These are phyloP conservation scores for Ariopsis seemanni DNA, from an alignment of 2,113 vertebrate species.

Conservation along the genomic window DNA sequence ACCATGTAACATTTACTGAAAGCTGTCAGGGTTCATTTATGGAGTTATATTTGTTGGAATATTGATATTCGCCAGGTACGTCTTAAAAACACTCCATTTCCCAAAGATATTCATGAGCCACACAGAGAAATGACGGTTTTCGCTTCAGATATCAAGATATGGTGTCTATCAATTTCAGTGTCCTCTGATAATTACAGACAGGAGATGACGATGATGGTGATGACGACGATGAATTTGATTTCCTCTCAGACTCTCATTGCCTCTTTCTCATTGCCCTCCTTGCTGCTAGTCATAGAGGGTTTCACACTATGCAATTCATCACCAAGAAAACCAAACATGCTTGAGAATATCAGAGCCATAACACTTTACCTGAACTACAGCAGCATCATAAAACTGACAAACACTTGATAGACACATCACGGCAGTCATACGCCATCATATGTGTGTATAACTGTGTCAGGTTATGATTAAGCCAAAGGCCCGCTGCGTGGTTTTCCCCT, in stretches of 20 bases:
- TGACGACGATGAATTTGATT: neutral
- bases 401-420: neutral
- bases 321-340: neutral
- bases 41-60: slow-evolving; percentile 20
- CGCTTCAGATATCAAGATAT: slow-evolving; percentile 1
- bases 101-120: neutral
- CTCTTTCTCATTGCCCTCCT: neutral
- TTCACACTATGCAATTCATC: neutral
- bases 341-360: neutral
- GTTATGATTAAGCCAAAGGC: neutral
- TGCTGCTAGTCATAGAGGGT: neutral
- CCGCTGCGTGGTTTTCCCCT: neutral
- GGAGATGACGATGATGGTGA: neutral
- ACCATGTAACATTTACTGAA: slow-evolving; percentile 63
- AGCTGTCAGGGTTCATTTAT: neutral
- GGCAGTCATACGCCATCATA: neutral
- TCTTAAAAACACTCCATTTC: neutral
- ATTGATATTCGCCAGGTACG: neutral
- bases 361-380: neutral
- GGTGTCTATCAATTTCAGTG: neutral
- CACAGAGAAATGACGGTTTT: neutral
- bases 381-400: neutral
- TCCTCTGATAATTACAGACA: neutral
- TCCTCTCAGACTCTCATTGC: neutral
- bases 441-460: neutral